These are phyloP conservation scores for Nomada fabriciana DNA, from an alignment of 2,888 invertebrate species.

Conservation along the genomic window DNA sequence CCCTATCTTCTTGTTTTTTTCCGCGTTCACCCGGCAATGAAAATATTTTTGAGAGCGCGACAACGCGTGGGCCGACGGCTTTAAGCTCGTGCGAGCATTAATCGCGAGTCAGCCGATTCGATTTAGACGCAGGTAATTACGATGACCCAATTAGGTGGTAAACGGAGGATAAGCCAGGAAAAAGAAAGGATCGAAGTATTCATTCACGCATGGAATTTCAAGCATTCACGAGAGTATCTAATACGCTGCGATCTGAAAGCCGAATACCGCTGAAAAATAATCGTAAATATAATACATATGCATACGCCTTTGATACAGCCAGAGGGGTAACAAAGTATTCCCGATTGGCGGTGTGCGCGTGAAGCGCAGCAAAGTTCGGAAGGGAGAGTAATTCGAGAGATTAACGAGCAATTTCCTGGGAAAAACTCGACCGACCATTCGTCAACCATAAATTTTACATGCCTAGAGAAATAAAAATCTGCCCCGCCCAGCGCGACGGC, in stretches of 20 bases:
- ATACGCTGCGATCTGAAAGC: neutral
- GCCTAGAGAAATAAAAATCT: conserved; percentile 77
- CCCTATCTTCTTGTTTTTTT: neutral
- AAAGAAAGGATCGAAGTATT: conserved; percentile 1
- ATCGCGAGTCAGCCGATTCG: conserved; percentile 9
- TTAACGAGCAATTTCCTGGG: conserved; percentile 80
- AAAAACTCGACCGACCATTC: conserved; percentile 79
- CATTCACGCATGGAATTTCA: neutral
- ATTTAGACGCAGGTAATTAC: conserved; percentile 18
- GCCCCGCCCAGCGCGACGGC: conserved; percentile 39
- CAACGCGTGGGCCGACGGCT: neutral
- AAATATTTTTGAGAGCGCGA: conserved; percentile 10
- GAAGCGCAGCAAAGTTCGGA: conserved; percentile 68
- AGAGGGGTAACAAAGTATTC: conserved; percentile 59
- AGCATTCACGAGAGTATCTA: neutral
- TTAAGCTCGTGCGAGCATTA: conserved; percentile 8
- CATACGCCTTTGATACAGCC: conserved; percentile 22
- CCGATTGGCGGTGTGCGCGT: conserved; percentile 57
- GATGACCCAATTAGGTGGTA: conserved; percentile 5
- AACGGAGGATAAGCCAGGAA: neutral
- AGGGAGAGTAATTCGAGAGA: conserved; percentile 81
- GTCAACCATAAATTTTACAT: conserved; percentile 80
- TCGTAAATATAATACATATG: neutral
- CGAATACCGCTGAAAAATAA: no score
- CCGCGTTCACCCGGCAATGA: neutral